These are phyloP conservation scores for Clostera curtula DNA, from an alignment of 2,888 invertebrate species.

Conservation along the genomic window DNA sequence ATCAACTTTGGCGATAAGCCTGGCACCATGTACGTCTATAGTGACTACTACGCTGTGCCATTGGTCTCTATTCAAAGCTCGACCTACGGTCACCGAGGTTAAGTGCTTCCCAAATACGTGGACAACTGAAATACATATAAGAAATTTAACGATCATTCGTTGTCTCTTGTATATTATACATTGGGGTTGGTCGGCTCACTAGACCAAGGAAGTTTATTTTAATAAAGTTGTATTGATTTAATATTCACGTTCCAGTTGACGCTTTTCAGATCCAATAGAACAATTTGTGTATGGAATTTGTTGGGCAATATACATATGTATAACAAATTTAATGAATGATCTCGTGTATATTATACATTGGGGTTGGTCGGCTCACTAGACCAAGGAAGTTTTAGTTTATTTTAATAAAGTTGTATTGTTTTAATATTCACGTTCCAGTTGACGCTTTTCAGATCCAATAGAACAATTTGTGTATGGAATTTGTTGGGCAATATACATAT, in stretches of 20 bases:
- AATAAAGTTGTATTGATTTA: too few species aligned
- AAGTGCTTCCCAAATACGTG: slow-evolving; percentile 93
- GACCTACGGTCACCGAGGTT: slow-evolving; percentile 87
- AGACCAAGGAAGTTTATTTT: too few species aligned
- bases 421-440: too few species aligned
- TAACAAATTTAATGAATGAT: neutral
- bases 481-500: slow-evolving; percentile 83
- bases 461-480: too few species aligned
- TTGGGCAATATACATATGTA: slow-evolving; percentile 80
- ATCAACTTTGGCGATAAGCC: slow-evolving; percentile 90
- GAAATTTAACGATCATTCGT: neutral
- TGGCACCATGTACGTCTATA: slow-evolving; percentile 90
- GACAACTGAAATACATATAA: slow-evolving; percentile 74
- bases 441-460: too few species aligned
- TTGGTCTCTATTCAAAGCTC: slow-evolving; percentile 90
- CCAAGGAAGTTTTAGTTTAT: too few species aligned
- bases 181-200: too few species aligned
- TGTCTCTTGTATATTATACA: neutral
- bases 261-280: too few species aligned
- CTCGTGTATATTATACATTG: neutral
- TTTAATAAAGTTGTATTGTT: too few species aligned
- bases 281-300: too few species aligned
- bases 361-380: too few species aligned
- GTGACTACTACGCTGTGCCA: slow-evolving; percentile 93
- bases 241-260: too few species aligned